Conservation (phyloP, 2,888 invertebrate species). For the Cyrtodaria siliqua region DNA sequence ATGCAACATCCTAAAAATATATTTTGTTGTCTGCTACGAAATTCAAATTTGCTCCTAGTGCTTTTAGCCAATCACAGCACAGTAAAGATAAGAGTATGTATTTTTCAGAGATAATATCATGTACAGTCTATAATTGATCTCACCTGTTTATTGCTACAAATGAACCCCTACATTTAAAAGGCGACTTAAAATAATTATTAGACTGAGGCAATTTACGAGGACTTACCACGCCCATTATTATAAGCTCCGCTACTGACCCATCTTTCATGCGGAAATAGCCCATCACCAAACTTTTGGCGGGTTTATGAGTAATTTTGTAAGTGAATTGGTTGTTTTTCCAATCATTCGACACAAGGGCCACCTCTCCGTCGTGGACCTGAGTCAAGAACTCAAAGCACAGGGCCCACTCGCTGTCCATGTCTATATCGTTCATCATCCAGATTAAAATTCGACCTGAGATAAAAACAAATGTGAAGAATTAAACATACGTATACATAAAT, state of each 20-base stretch:
- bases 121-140: no score
- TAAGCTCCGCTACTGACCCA: conserved; percentile 52
- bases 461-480: neutral
- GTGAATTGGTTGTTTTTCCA: conserved; percentile 60
- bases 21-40: no score
- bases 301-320: conserved; percentile 66
- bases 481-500: no score
- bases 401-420: conserved; percentile 67
- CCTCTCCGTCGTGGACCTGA: conserved; percentile 59
- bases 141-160: no score
- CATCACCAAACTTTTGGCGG: conserved; percentile 49
- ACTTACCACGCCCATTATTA: conserved; percentile 69
- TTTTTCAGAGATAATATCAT: no score
- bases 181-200: no score
- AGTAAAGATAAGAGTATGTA: no score
- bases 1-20: no score
- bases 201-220: no score
- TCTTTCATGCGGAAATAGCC: conserved; percentile 67
- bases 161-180: no score
- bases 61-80: no score
- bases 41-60: no score
- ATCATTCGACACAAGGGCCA: conserved; percentile 69
- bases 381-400: conserved; percentile 70
- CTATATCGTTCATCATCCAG: conserved; percentile 70
- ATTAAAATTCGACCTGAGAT: conserved; percentile 56